These are phyloP conservation scores for Galerucella nymphaeae DNA, from an alignment of 2,888 invertebrate species.

Conservation along the genomic window DNA sequence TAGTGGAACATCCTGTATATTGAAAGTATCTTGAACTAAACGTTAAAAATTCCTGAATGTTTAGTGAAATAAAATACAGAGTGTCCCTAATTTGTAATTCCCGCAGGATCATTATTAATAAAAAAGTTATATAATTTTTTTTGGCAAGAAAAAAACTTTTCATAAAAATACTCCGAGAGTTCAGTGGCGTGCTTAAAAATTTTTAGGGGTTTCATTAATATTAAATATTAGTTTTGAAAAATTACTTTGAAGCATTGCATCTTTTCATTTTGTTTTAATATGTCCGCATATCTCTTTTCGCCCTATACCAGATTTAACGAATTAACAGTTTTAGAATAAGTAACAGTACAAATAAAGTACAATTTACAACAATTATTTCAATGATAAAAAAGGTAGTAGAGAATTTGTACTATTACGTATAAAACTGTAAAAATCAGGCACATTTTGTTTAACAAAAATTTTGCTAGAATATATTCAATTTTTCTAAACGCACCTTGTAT, in stretches of 20 bases:
- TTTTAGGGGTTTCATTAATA: too few relatives aligned
- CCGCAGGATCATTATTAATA: too few relatives aligned
- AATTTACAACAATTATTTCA: too few relatives aligned
- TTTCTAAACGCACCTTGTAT: background rate
- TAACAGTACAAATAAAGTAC: background rate
- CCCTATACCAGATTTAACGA: conserved; percentile 1
- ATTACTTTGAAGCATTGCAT: background rate
- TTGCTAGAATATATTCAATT: background rate
- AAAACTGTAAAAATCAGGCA: background rate
- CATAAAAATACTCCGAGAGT: too few relatives aligned
- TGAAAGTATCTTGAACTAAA: too few relatives aligned
- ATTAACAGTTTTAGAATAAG: background rate
- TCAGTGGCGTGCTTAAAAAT: too few relatives aligned
- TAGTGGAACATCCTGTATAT: too few relatives aligned
- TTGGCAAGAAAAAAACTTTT: too few relatives aligned
- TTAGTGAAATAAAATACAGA: too few relatives aligned
- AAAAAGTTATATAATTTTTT: too few relatives aligned
- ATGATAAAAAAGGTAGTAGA: background rate
- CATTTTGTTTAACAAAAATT: background rate
- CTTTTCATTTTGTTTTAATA: background rate
- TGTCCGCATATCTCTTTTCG: background rate
- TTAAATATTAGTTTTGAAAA: background rate
- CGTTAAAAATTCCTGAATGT: too few relatives aligned
- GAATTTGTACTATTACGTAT: background rate
- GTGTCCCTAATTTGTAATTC: too few relatives aligned